Percentiles rank a stretch among this genome's conserved stretches.
Conservation (phyloP, 1,140 invertebrate species). For the Drosophila kohkoa region DNA sequence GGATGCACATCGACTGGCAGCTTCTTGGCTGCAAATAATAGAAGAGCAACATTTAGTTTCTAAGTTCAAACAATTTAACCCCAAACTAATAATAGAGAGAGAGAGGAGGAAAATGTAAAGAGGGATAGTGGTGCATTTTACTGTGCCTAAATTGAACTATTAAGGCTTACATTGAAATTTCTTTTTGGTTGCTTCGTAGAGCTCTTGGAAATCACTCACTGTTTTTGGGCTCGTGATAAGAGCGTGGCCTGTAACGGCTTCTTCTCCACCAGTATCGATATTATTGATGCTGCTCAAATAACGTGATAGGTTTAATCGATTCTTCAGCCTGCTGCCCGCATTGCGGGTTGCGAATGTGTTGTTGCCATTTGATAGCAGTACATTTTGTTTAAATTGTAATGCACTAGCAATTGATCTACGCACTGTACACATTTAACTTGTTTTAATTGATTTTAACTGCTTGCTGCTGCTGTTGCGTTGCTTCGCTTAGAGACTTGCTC, state of each 20-base stretch:
- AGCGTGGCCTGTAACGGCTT: conserved; percentile 57
- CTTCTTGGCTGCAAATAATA: conserved; percentile 90
- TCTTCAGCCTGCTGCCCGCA: conserved; percentile 8
- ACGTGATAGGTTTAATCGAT: conserved; percentile 19
- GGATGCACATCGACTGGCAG: conserved; percentile 94
- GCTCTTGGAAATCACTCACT: conserved; percentile 80
- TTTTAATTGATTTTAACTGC: conserved; percentile 42
- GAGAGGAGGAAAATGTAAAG: background rate
- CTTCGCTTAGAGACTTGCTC: conserved; percentile 23
- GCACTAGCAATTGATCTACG: conserved; percentile 53
- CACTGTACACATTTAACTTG: conserved; percentile 73
- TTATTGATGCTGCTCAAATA: conserved; percentile 28
- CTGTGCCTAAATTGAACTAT: conserved; percentile 23
- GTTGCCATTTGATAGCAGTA: conserved; percentile 36
- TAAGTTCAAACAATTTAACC: conserved; percentile 22
- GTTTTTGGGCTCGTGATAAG: conserved; percentile 53
- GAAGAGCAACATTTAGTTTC: background rate
- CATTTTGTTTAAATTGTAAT: conserved; percentile 60
- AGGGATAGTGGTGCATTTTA: conserved; percentile 8
- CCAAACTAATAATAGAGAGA: conserved; percentile 40
- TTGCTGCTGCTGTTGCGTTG: conserved; percentile 47
- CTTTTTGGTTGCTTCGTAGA: conserved; percentile 84
- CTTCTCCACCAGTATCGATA: conserved; percentile 22
- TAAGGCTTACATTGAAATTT: conserved; percentile 85
- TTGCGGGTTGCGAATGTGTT: conserved; percentile 6